phyloP scores from a whole-genome alignment of 2,888 invertebrate genomes.

The Electrophaes corylata region DNA sequence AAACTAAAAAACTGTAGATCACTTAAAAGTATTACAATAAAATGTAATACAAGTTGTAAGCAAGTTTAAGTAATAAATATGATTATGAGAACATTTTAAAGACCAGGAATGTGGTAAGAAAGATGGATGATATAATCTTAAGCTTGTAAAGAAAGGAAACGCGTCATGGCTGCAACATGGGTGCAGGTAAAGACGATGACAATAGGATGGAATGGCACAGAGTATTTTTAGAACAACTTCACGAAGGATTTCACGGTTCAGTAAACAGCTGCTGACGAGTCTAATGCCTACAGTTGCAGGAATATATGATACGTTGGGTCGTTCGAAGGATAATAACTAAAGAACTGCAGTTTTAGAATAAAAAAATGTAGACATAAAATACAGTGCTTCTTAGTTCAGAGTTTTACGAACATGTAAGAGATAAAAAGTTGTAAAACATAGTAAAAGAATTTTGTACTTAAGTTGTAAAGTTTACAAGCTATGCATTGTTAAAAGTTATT shows the following conservation, averaged over 20 bases:
- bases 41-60: no score
- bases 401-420: neutral
- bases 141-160: neutral
- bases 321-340: conserved; percentile 11
- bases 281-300: no score
- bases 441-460: no score
- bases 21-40: no score
- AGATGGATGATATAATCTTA: neutral
- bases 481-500: no score
- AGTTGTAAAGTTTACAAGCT: no score
- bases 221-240: conserved; percentile 28
- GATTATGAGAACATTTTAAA: neutral
- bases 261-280: conserved; percentile 30
- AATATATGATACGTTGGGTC: neutral
- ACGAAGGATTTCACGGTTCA: conserved; percentile 31
- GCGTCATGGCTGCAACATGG: conserved; percentile 6
- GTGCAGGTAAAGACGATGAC: conserved; percentile 27
- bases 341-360: neutral
- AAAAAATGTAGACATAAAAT: no score
- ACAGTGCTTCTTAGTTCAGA: no score
- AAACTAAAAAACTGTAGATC: no score
- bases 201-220: conserved; percentile 21
- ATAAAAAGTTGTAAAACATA: no score
- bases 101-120: neutral
- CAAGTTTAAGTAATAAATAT: neutral